phyloP scores from a whole-genome alignment of 2,888 invertebrate species.

The Litoditis marina region DNA sequence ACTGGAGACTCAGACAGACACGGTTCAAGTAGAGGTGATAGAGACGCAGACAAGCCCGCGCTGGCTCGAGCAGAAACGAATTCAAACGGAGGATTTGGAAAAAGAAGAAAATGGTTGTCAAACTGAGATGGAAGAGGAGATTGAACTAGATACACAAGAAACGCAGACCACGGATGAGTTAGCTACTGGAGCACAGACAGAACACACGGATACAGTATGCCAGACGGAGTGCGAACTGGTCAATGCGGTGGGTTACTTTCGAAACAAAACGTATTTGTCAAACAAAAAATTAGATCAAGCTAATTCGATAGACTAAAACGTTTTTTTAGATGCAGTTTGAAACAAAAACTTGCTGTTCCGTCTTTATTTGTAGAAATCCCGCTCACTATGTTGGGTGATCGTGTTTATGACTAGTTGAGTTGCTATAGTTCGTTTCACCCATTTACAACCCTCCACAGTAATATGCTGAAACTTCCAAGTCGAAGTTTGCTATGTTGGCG shows the following conservation, averaged over 20 bases:
- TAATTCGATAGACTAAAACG: background rate
- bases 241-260: background rate
- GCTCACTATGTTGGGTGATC: no score
- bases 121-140: background rate
- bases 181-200: background rate
- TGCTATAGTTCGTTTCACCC: no score
- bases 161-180: background rate
- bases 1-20: background rate
- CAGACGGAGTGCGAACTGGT: background rate
- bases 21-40: background rate
- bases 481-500: no score
- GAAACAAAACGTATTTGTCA: background rate
- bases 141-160: background rate
- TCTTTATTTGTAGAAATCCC: no score
- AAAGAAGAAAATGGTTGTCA: background rate
- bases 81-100: background rate
- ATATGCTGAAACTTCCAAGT: no score
- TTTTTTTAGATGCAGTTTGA: constrained; percentile 1
- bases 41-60: background rate
- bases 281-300: constrained; percentile 6
- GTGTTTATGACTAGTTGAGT: no score
- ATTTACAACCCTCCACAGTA: no score
- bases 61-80: background rate
- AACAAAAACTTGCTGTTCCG: no score
- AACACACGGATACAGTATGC: no score